Evolutionary conservation across 1,140 invertebrate genomes (phyloP).

Genomic region (Amyelois transitella): DNA sequence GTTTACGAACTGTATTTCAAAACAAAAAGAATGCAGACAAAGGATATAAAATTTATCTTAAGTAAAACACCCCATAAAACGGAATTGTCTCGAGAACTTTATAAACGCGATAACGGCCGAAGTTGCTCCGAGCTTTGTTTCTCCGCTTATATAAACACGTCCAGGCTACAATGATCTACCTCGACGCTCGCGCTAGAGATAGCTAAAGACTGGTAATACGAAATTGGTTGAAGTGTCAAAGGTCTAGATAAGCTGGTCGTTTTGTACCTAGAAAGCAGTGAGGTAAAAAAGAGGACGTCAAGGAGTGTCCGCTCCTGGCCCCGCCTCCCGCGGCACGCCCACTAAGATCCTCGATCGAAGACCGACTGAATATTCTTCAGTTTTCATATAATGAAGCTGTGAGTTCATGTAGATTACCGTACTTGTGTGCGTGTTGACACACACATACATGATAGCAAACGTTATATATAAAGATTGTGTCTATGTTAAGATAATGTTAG

Average conservation of each 20-base stretch:
- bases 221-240: constrained; percentile 22
- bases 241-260: constrained; percentile 48
- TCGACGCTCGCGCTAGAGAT: constrained; percentile 1
- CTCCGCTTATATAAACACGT: constrained; percentile 62
- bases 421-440: background rate
- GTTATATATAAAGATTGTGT: background rate
- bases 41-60: constrained; percentile 68
- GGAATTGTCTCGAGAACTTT: constrained; percentile 69
- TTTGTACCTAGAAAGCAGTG: constrained; percentile 61
- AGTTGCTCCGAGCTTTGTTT: constrained; percentile 68
- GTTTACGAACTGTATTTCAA: constrained; percentile 19
- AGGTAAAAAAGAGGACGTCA: constrained; percentile 69
- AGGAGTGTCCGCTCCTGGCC: constrained; percentile 61
- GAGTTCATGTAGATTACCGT: constrained; percentile 4
- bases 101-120: constrained; percentile 72
- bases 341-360: constrained; percentile 30
- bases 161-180: constrained; percentile 37
- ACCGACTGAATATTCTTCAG: constrained; percentile 56
- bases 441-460: background rate
- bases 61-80: constrained; percentile 72
- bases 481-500: background rate
- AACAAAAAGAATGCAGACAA: constrained; percentile 59
- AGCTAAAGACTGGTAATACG: constrained; percentile 8
- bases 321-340: constrained; percentile 61
- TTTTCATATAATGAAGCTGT: constrained; percentile 24